These are phyloP conservation scores for Bombus haemorrhoidalis DNA, from an alignment of 1,140 invertebrate species.

Conservation along the genomic window DNA sequence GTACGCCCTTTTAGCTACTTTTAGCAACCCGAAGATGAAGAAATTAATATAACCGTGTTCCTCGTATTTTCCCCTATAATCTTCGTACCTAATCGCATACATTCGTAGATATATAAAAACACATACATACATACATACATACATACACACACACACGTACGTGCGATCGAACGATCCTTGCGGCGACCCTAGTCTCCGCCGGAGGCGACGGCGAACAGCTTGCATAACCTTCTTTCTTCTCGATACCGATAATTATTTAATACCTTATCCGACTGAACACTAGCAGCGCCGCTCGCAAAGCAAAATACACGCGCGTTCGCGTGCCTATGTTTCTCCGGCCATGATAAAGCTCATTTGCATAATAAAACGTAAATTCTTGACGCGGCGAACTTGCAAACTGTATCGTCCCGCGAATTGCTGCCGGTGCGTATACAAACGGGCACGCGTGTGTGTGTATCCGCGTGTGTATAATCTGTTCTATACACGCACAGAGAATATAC, in stretches of 20 bases:
- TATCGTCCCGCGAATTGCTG: not conserved
- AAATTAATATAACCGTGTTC: too few relatives aligned
- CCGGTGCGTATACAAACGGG: not conserved
- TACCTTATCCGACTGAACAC: conserved; percentile 24
- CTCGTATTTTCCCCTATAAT: not conserved
- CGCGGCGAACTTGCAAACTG: conserved; percentile 1
- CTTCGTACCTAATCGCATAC: not conserved
- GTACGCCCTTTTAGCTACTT: too few relatives aligned
- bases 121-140: too few relatives aligned
- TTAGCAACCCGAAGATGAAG: too few relatives aligned
- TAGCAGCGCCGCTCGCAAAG: not conserved
- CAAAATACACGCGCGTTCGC: not conserved
- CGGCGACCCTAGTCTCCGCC: not conserved
- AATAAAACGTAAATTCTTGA: not conserved
- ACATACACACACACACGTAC: not conserved
- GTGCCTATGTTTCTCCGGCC: not conserved
- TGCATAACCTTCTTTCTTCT: conserved; percentile 63
- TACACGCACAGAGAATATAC: conserved; percentile 45
- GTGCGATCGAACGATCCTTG: conserved; percentile 23
- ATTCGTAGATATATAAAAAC: not conserved
- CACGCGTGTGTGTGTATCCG: not conserved
- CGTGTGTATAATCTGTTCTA: conserved; percentile 44
- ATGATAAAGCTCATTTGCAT: not conserved
- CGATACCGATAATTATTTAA: conserved; percentile 68
- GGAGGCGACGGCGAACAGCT: conserved; percentile 14